Base-by-base conservation (phyloP, 2,113 vertebrate species). In the Microtus oregoni region DNA sequence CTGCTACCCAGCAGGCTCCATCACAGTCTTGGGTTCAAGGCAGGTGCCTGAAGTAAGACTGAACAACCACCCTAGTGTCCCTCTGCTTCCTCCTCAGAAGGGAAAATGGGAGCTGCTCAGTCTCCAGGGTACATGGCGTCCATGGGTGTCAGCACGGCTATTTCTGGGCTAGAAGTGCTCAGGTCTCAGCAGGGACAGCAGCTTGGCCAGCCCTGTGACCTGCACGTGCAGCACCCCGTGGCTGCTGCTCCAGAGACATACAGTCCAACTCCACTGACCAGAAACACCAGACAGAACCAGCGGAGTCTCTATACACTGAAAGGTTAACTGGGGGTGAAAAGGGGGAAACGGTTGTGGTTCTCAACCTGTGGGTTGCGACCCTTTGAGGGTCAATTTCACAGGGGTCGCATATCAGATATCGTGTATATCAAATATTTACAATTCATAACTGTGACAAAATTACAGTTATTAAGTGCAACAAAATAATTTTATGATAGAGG, bases 251-350 rank as follows among this genome's bases (percentile, higher is more conserved):
- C 79, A 83, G 91, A 38, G 67, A 55, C 14, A 14, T 3, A 9
- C n/a, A 44, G 50, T 65, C 41, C 0, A 4, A 58, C 14, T 5
- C 4, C 10, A 26, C 7, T 4, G 0, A 4, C 26, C 10, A 1
- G 35, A 77, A 28, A 47, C 5, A 1, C 35, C 77, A 55, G 35
- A 28, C 7, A 72, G n/a, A 73, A 35, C 61, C 86, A n/a, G 68
- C 8, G 1, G 0, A 19, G 10, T 17, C 47, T 55, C 38, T 0
- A 1, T 2, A 2, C 15, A 24, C 32, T 5, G 0, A 50, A 26
- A 50, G 73, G 35, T 26, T n/a, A n/a, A 41, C 35, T 4, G 44
- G 17, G 19, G 35, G 5, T 0, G 24, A 63, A 0, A 6, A 65
- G 8, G 8, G 3, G 2, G 14, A 17, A 77, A 9, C 28, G 26